Evolutionary conservation across 2,888 invertebrate genomes (phyloP), one percentile per base, ranked within the genome.

Genomic region (Drosophila mulleri): DNA sequence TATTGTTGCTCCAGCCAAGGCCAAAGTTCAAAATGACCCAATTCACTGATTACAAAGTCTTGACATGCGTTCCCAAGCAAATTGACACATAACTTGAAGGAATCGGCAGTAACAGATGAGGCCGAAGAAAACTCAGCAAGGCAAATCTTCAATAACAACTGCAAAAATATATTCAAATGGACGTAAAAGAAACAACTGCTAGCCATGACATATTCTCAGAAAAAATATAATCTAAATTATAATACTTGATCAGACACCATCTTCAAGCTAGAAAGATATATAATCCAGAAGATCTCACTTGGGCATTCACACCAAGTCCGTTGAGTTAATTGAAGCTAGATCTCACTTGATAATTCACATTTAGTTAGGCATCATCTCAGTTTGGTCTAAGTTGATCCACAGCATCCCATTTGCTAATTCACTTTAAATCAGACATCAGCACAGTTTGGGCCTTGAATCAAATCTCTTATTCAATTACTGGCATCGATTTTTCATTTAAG

Each of bases 21-120:
- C 84, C 58, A 85, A 85, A 90, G 85, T 87, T 90, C 89, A 85
- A 68, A 85, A 73, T 90, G 90, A 89, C 85, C 90, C 89, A 85
- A 88, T 85, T 90, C 73, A 56, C 63, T 88, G 89, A 78, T 85
- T 83, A 72, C 7, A 39, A 45, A 23, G 45, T 63, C 63, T 45
- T 41, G 53, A 67, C 66, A 58, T 80, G 80, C 80, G 67, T 89
- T 85, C 80, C 80, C 90, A 89, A 72, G 80, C 68, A 83, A 88
- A 85, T 81, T 72, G 90, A 88, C 71, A 77, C 70, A 82, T 89
- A 53, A 39, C 23, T 37, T 3, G 37, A n/a, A 23, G 3, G 2
- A 26, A 23, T 16, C 9, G 35, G 9, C 4, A 1, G 14, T 7
- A n/a, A 11, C 3, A 29, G n/a, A n/a, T 9, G 47, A 11, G 2